Percentiles rank a stretch among this genome's conserved stretches.
Conservation (phyloP, 2,113 vertebrate genomes). For the Siphamia tubifer region DNA sequence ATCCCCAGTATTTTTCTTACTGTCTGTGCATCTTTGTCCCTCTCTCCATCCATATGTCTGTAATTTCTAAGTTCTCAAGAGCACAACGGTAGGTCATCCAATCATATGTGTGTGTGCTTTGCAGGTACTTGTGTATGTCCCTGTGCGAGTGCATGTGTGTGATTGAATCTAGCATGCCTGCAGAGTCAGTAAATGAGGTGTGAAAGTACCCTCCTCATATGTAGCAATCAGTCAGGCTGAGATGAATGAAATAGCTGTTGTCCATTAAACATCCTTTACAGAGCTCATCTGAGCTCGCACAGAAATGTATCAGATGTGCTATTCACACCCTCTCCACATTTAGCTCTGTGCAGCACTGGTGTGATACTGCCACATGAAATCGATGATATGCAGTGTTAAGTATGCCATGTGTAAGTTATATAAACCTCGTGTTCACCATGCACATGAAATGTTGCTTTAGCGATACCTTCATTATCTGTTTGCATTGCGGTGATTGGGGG, state of each 20-base stretch:
- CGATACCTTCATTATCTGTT: background rate
- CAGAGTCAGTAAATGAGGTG: conserved; percentile 63
- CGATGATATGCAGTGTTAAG: too few species aligned
- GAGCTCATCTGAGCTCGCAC: conserved; percentile 23
- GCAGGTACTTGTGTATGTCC: background rate
- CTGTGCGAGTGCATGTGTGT: background rate
- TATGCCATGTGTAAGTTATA: too few species aligned
- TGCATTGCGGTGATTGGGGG: background rate
- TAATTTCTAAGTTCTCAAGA: conserved; percentile 15
- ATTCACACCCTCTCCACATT: background rate
- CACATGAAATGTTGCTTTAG: background rate
- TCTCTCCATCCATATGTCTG: background rate
- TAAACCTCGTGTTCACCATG: background rate
- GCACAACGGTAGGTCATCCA: background rate
- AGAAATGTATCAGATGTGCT: conserved; percentile 15
- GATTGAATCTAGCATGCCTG: conserved; percentile 46
- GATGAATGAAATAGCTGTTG: conserved; percentile 54
- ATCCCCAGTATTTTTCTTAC: background rate
- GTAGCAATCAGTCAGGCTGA: conserved; percentile 49
- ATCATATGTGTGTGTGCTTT: conserved; percentile 1
- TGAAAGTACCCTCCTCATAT: conserved; percentile 52
- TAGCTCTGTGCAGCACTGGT: background rate
- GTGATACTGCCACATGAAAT: too few species aligned
- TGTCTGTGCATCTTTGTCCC: background rate
- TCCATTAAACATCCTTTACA: conserved; percentile 43